Evolutionary conservation across 2,113 vertebrate species (phyloP), one percentile per base, ranked within the genome.

Genomic region (Rutilus rutilus): DNA sequence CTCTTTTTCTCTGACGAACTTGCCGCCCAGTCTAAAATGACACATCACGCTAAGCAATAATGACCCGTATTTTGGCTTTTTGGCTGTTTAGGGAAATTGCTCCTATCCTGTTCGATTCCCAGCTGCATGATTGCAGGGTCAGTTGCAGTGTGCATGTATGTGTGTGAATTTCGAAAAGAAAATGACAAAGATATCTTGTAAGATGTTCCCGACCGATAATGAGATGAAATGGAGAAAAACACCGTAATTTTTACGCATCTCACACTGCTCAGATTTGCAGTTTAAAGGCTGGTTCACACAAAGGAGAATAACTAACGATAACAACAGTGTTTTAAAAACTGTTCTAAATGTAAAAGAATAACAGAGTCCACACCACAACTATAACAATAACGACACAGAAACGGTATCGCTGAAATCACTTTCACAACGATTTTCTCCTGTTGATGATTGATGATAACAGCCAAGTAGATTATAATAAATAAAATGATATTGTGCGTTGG

Each of bases 51-150:
- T 69, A 82, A 67, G 80, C 67, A 57, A 9, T 83, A 83, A 83
- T 73, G 30, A 83, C 47, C 23, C 47, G 23, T 59, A 73, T 73
- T 83, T 83, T 57, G 19, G 21, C 81, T 36, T 73, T 73, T 83
- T 33, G 47, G 50, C 64, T 3, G 6, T 57, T 83, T 83, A 83
- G 45, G 65, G 50, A 83, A 83, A 73, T 73, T 73, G 30, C 81
- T 17, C 30, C 23, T 39, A 25, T 60, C 33, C 47, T n/a, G 64
- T 39, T 79, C 10, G 77, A 62, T 77, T 65, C 71, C n/a, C 52
- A 69, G 47, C 30, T 50, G 50, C 25, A 6, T 52, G 42, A 50
- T 27, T 82, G 17, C 62, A 30, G 19, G 80, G 80, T 82, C 62
- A 50, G 80, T 57, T 50, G 45, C 10, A 33, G 62, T 36, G 45